Percentiles rank a stretch among this genome's conserved stretches.
phyloP scores from a whole-genome alignment of 1,140 invertebrate species.

The Saccostrea glomerata region DNA sequence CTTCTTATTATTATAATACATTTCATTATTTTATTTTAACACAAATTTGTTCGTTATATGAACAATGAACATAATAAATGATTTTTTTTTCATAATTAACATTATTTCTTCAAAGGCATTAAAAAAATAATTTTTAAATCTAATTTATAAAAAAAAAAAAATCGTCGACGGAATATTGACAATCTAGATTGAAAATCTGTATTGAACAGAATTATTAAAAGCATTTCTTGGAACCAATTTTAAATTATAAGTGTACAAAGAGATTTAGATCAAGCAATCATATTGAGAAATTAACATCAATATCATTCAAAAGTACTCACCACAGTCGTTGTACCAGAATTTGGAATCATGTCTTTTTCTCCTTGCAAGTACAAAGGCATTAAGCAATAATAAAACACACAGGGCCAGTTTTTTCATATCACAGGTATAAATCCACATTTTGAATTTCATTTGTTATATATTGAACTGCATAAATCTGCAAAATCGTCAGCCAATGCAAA shows the following conservation, averaged over 20 bases:
- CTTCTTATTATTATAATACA: neutral
- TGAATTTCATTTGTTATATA: conserved; percentile 18
- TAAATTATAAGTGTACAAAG: too few species aligned
- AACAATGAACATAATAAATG: neutral
- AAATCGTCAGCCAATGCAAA: neutral
- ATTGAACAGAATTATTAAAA: too few species aligned
- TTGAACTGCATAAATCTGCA: neutral
- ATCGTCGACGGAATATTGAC: too few species aligned
- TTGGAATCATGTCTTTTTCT: conserved; percentile 24
- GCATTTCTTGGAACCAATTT: too few species aligned
- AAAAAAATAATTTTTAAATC: too few species aligned
- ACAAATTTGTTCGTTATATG: too few species aligned
- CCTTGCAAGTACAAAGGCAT: conserved; percentile 11
- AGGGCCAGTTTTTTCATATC: conserved; percentile 25
- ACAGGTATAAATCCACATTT: conserved; percentile 10
- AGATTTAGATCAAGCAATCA: too few species aligned
- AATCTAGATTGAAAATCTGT: too few species aligned
- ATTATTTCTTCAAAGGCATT: too few species aligned
- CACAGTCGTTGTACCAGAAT: conserved; percentile 32
- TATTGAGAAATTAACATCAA: too few species aligned
- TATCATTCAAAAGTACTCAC: neutral
- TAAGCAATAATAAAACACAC: conserved; percentile 12
- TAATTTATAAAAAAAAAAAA: too few species aligned
- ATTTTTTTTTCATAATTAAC: neutral
- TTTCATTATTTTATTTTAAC: neutral